Evolutionary conservation across 1,140 invertebrate genomes (phyloP), one percentile per base, ranked within the genome.

Genomic region (Gryllus bimaculatus): DNA sequence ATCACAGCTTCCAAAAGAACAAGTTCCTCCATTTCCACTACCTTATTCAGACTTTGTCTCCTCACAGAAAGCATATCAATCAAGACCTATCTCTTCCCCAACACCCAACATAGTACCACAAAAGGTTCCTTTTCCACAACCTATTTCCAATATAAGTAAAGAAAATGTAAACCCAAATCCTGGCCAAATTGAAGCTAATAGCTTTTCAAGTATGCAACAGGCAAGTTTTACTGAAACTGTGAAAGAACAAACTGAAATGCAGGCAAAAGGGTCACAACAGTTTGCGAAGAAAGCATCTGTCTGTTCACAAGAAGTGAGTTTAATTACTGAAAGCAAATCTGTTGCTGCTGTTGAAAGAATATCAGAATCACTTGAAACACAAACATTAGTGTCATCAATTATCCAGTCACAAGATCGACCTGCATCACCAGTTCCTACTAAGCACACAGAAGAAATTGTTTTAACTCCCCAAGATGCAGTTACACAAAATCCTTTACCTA

Each of bases 221-320:
- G 54, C 54, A 66, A 66, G 18, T 66, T 13, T 66, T 66, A 13
- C 1, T 66, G 54, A 66, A 7, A 66, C 54, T 13, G 10, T 66
- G 10, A 18, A 13, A 18, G 10, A 66, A 18, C 18, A 10, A 13
- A 13, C 10, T 66, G 54, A 66, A 66, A 13, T 18, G 10, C 10
- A 18, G 54, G 26, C 26, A 39, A 39, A 39, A 39, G 26, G 26
- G 26, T 39, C 26, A 39, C 54, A 66, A 66, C 54, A 66, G 54
- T 18, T 13, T 66, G 18, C 54, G 0, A 79, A 79, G 47, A 79
- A 79, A n/a, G 66, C 47, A 47, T 74, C 66, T n/a, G 8, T 79
- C n/a, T 79, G 78, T 75, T 79, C 78, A n/a, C 78, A 79, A 48
- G 78, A 79, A 79, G 78, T 79, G 47, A 74, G 73, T 75, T 39